Base-by-base conservation (phyloP, 2,113 vertebrate species). In the Panthera uncia region DNA sequence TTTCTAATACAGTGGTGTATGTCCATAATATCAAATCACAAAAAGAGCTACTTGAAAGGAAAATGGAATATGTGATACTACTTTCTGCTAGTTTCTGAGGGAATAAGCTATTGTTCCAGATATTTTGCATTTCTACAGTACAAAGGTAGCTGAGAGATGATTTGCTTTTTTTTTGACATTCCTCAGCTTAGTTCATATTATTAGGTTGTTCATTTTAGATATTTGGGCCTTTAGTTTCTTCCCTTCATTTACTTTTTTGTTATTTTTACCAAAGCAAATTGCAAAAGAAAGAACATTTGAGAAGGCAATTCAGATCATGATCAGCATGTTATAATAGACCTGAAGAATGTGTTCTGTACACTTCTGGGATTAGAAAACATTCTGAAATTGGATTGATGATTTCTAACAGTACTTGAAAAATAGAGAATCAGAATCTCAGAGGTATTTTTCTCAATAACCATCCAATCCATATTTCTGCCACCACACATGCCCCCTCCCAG, bases 131-230 rank as follows among this genome's bases (percentile, higher is more conserved):
- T 91, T 97, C 71, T 80, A 52, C n/a, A 74, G 57, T 80, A 92
- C 94, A 89, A 90, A 73, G 13, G 45, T 83, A 78, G 29, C 21
- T 91, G 78, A 95, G 89, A 97, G 31, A 50, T 76, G 19, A 36
- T 91, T 81, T 95, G 48, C 48, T 45, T 45, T 78, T 96, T 85
- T 25, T 76, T 69, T 55, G 69, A 33, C 63, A 79, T 79, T 89
- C 61, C 36, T 95, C 63, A 91, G 89, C 95, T 96, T 95, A 76
- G 95, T 91, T 29, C 29, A 19, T 80, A 87, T 92, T 95, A 82
- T 93, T 91, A 55, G 25, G 13, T 83, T 96, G 55, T 79, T 97
- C 84, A 82, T 97, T 96, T 97, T 92, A 94, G 68, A 71, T 31
- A 55, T 85, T 89, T 68, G 92, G 82, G 18, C 80, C 95, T 85